A percentile compares a stretch with the other conserved stretches of the same genome.
Conservation (phyloP, 2,113 vertebrate species). For the Chlorodrepanis virens region DNA sequence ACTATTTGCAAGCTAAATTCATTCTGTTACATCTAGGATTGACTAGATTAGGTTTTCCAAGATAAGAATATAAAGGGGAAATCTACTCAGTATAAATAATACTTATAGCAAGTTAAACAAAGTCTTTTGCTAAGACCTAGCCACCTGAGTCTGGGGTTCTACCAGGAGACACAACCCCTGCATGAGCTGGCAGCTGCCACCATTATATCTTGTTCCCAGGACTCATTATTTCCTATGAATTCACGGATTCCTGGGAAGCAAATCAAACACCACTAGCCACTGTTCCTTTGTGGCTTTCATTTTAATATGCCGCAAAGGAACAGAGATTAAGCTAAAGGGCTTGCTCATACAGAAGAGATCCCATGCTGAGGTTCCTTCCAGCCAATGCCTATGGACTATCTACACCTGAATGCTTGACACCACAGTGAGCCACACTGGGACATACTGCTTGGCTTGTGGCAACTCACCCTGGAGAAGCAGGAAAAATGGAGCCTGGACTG, state of each 20-base stretch:
- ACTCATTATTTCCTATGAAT: not conserved
- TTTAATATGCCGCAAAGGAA: not conserved
- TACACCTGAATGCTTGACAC: not conserved
- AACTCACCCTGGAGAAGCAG: not conserved
- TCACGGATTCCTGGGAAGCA: not conserved
- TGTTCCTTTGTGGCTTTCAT: too few species aligned
- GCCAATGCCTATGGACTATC: not conserved
- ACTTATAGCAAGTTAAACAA: not conserved
- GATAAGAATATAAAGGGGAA: not conserved
- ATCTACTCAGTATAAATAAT: not conserved
- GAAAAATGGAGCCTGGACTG: not conserved
- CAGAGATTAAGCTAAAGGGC: not conserved
- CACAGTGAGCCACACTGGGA: accelerated
- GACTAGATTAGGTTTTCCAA: not conserved
- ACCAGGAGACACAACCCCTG: not conserved
- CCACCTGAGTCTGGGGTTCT: not conserved
- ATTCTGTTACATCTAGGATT: not conserved
- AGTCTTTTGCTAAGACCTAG: not conserved
- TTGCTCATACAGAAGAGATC: not conserved
- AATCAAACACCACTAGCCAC: not conserved
- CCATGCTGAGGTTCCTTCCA: not conserved
- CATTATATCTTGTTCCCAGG: not conserved
- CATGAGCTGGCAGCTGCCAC: not conserved
- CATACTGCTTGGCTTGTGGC: not conserved
- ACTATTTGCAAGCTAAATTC: not conserved